Evolutionary conservation across 1,140 invertebrate species (phyloP), one percentile per base, ranked within the genome.

Genomic region (Dendroctonus valens): DNA sequence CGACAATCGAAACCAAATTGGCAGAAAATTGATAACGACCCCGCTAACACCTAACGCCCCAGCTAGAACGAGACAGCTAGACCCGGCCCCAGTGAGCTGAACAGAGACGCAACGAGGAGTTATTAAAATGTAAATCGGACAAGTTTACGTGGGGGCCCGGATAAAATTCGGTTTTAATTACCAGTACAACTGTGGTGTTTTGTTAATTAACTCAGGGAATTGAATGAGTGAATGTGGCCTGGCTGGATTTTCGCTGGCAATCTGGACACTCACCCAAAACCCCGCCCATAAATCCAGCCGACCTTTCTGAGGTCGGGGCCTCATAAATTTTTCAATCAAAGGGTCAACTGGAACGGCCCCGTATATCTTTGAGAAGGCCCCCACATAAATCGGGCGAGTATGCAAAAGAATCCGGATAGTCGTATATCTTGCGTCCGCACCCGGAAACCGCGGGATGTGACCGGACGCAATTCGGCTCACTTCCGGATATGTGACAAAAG

Each of bases 111-210:
- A 54, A 67, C 60, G 71, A 46, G 11, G 71, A 63, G 75, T 77
- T 76, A 78, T 78, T 78, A 78, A 78, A 78, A 78, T 78, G 76
- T 76, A 78, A 78, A 78, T 78, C 66, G 75, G 64, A 76, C 76
- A 77, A 76, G 76, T 75, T 75, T 71, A 69, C 54, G 57, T 57
- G 50, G 62, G 58, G 62, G 58, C 51, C 37, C 42, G 67, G 58
- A 65, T 61, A 69, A 69, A 69, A 69, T 48, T 69, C 68, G 51
- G 61, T 69, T 38, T 59, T 59, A 59, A 59, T 59, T 58, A 58
- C 15, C 11, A 46, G 42, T 9, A 46, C 42, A 46, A 46, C 42
- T 46, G 42, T 46, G 26, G 42, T 46, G 42, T 9, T 9, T 11
- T 46, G 42, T 46, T 46, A 46, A 46, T 46, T 46, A 46, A 46